Percentiles rank a stretch among this genome's conserved stretches.
phyloP scores from a whole-genome alignment of 2,113 vertebrate genomes.

The Ornithorhynchus anatinus region DNA sequence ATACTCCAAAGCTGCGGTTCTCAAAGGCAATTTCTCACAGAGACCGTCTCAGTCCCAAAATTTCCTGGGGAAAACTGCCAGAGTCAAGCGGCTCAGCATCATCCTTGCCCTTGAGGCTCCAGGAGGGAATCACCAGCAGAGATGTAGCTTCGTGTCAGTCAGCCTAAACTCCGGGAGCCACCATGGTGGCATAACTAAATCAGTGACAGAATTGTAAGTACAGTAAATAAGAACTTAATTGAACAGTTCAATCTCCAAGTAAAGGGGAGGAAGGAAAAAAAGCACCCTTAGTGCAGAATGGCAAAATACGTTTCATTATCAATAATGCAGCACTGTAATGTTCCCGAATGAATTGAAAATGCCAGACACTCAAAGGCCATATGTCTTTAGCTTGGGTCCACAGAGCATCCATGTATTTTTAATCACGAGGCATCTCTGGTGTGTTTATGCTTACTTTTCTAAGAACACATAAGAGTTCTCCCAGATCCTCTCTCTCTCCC shows the following conservation, averaged over 20 bases:
- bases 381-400: slow-evolving; percentile 75
- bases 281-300: slow-evolving; percentile 48
- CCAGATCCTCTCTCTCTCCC: no score
- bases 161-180: not conserved
- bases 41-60: accelerated
- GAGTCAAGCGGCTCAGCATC: accelerated
- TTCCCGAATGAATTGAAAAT: slow-evolving; percentile 73
- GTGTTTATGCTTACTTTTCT: slow-evolving; percentile 65
- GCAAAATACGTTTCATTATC: slow-evolving; percentile 63
- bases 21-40: no score
- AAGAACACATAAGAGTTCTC: no score
- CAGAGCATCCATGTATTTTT: slow-evolving; percentile 76
- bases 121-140: not conserved
- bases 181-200: not conserved
- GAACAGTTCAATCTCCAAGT: slow-evolving; percentile 31
- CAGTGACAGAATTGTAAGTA: slow-evolving; percentile 13
- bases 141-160: not conserved
- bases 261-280: not conserved
- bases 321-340: slow-evolving; percentile 73
- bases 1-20: no score
- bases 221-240: slow-evolving; percentile 60
- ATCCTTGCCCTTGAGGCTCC: accelerated
- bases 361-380: slow-evolving; percentile 76
- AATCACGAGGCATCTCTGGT: slow-evolving; percentile 70
- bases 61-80: accelerated